These are phyloP conservation scores for Lordiphosa andalusiaca DNA, from an alignment of 2,888 invertebrate genomes.

Conservation along the genomic window DNA sequence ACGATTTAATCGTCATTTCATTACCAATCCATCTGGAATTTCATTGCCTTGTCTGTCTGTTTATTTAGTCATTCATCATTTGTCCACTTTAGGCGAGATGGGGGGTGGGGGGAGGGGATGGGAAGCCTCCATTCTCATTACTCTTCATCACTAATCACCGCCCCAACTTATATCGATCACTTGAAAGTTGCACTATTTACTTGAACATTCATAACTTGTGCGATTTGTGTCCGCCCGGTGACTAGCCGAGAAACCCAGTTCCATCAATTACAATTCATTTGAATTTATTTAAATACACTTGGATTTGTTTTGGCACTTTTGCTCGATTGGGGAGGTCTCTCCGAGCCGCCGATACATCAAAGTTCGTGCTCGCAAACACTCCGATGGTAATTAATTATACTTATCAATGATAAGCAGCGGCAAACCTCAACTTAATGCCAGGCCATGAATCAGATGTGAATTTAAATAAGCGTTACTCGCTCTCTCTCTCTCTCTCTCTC, in stretches of 20 bases:
- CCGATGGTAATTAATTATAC: constrained; percentile 62
- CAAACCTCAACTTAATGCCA: constrained; percentile 42
- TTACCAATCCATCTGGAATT: no score
- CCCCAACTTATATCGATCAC: constrained; percentile 8
- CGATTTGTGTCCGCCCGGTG: no score
- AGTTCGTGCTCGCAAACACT: constrained; percentile 32
- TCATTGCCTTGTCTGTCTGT: no score
- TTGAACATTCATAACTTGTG: background rate
- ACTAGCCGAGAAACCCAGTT: constrained; percentile 2
- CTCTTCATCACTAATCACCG: no score
- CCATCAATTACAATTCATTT: constrained; percentile 71
- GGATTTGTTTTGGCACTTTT: constrained; percentile 45
- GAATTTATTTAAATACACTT: constrained; percentile 72
- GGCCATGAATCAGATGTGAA: constrained; percentile 54
- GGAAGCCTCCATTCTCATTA: no score
- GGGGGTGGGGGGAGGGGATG: no score
- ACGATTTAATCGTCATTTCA: no score
- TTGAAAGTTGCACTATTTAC: constrained; percentile 5
- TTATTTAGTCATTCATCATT: no score
- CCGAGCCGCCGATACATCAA: constrained; percentile 48
- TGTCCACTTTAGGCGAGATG: no score
- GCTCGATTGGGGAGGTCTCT: constrained; percentile 34
- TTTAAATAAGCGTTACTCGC: constrained; percentile 33
- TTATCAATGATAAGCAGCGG: constrained; percentile 50
- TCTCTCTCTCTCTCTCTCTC: constrained; percentile 16